Evolutionary conservation across 2,888 invertebrate genomes (phyloP), one percentile per base, ranked within the genome.

Genomic region (Drosophila limbata): DNA sequence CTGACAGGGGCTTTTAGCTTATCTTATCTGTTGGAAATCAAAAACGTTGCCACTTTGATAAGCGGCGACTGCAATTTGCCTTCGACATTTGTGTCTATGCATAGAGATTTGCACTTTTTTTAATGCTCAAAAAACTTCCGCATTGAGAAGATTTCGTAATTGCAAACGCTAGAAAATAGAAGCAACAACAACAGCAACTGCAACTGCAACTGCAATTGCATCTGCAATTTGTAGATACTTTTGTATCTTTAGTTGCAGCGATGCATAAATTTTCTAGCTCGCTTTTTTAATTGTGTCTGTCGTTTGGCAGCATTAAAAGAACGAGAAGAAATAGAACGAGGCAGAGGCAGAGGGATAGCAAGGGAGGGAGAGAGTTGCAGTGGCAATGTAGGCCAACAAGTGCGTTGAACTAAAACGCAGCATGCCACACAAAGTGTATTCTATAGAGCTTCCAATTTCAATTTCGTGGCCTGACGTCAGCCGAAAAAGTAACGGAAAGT

Each of bases 321-420:
- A 5, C 21, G n/a, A 28, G 19, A 45, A 39, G 11, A 5, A 35
- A 17, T n/a, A 13, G 48, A 31, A 4, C 13, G 11, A 3, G 45
- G 45, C 62, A 67, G 67, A 53, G 59, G 37, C 59, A 47, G 35
- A 15, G 10, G 28, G 39, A 17, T 11, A 11, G 31, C 35, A 42
- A 8, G 35, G 8, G 17, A 51, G 44, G 6, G 15, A 47, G 17
- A 53, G 33, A 53, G 28, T 21, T 33, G 47, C 51, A 59, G 31
- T 28, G 70, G 70, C 61, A 86, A 90, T 90, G 85, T 90, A 90
- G 90, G 90, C 91, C 90, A 90, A 77, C 85, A 87, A 91, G 91
- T 90, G 78, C 91, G 82, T 89, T 90, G 91, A 90, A 91, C 90
- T 87, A 79, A 74, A 70, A 73, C 67, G 70, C 59, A 72, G 52